Conservation (phyloP, 30 jellyfish, hydroid and myxozoan genomes). For the Mastigias papua region DNA sequence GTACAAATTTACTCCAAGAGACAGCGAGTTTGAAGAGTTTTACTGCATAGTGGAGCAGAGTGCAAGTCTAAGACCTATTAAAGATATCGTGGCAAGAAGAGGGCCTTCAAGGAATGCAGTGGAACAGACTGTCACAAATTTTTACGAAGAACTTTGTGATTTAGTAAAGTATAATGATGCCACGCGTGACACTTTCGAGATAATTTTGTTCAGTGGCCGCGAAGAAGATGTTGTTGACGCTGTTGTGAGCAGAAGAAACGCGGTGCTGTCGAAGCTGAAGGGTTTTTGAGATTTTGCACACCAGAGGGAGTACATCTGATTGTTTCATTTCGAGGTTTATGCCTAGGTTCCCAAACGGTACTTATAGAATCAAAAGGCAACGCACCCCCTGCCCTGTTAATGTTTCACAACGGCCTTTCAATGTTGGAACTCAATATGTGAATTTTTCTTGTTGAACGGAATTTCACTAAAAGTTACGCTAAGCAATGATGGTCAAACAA, state of each 20-base stretch:
- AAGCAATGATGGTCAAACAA: too few species aligned
- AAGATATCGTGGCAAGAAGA: neutral
- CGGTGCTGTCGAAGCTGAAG: neutral
- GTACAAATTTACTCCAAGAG: conserved; percentile 17
- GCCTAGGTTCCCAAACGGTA: too few species aligned
- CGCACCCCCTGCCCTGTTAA: too few species aligned
- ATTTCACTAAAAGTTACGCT: too few species aligned
- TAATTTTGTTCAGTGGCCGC: conserved; percentile 53
- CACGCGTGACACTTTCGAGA: conserved; percentile 6
- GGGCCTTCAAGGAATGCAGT: neutral
- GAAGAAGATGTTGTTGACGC: conserved; percentile 55
- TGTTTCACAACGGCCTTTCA: too few species aligned
- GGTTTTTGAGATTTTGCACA: neutral
- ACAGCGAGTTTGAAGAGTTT: conserved; percentile 30
- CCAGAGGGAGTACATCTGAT: neutral
- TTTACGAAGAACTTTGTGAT: conserved; percentile 8
- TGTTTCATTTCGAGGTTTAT: neutral
- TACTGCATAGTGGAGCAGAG: conserved; percentile 48
- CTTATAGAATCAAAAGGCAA: too few species aligned
- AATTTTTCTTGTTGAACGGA: too few species aligned
- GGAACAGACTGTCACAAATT: neutral
- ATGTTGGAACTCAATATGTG: too few species aligned
- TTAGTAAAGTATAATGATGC: neutral
- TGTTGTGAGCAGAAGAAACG: conserved; percentile 12
- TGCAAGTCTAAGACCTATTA: conserved; percentile 22